Evolutionary conservation across 2,113 vertebrate species (phyloP).

Genomic region (Acrocephalus arundinaceus): DNA sequence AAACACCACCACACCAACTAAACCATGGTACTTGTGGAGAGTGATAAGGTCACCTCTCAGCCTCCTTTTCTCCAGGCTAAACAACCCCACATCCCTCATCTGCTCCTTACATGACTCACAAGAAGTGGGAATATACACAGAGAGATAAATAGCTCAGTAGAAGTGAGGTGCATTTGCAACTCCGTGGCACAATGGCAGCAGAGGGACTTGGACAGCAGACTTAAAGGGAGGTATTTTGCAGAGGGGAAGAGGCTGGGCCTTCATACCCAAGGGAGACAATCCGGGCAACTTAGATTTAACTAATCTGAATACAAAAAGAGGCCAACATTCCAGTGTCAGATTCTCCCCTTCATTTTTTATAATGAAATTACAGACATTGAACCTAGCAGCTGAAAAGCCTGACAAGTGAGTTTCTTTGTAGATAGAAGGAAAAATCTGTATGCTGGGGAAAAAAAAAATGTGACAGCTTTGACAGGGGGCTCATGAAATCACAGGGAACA

Average conservation of each 20-base stretch:
- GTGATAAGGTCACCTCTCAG: not conserved
- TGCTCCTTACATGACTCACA: not conserved
- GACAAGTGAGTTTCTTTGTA: not conserved
- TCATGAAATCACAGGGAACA: not conserved
- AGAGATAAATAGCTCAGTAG: not conserved
- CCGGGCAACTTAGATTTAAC: not conserved
- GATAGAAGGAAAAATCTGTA: not conserved
- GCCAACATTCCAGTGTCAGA: not conserved
- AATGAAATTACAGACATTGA: not conserved
- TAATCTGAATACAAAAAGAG: not conserved
- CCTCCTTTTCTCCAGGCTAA: not conserved
- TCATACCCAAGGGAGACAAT: not conserved
- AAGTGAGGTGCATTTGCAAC: not conserved
- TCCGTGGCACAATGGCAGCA: not conserved
- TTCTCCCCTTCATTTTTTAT: not conserved
- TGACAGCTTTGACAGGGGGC: not conserved
- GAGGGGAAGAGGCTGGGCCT: not conserved
- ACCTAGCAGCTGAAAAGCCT: not conserved
- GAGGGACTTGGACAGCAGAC: not conserved
- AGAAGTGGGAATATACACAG: not conserved
- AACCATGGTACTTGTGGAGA: not conserved
- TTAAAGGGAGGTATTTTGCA: not conserved
- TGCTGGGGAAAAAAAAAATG: not conserved
- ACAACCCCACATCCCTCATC: not conserved
- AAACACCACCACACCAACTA: not conserved